Conservation (phyloP, 1,140 invertebrate genomes). For the Saccostrea glomerata region DNA sequence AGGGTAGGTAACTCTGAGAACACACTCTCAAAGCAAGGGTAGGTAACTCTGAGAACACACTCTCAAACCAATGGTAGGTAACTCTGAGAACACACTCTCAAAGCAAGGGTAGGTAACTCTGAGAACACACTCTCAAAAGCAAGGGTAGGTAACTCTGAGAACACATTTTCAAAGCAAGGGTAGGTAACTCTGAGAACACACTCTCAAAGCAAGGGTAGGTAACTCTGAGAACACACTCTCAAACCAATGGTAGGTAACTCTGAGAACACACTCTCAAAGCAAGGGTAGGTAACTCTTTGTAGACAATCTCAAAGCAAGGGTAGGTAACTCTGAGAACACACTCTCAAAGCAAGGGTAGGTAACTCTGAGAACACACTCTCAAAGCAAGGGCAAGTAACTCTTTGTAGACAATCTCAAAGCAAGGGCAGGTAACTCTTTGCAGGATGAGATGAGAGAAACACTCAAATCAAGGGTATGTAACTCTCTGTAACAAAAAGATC, state of each 20-base stretch:
- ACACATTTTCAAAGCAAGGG: constrained; percentile 49
- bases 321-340: no score
- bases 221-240: not conserved
- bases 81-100: no score
- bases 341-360: no score
- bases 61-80: constrained; percentile 60
- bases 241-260: constrained; percentile 63
- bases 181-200: no score
- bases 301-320: no score
- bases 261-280: constrained; percentile 45
- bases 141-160: constrained; percentile 62
- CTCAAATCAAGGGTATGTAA: constrained; percentile 68
- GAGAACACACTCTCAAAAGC: constrained; percentile 30
- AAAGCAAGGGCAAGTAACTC: no score
- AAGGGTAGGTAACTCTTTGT: constrained; percentile 46
- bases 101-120: constrained; percentile 64
- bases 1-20: constrained; percentile 60
- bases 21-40: constrained; percentile 54
- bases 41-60: constrained; percentile 54
- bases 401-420: no score
- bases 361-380: no score
- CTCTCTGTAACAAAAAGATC: no score
- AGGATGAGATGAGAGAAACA: no score
- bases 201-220: constrained; percentile 68
- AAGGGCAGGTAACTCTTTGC: no score